These are phyloP conservation scores for Urocyon cinereoargenteus DNA, from an alignment of 2,797 vertebrate genomes.

Conservation along the genomic window DNA sequence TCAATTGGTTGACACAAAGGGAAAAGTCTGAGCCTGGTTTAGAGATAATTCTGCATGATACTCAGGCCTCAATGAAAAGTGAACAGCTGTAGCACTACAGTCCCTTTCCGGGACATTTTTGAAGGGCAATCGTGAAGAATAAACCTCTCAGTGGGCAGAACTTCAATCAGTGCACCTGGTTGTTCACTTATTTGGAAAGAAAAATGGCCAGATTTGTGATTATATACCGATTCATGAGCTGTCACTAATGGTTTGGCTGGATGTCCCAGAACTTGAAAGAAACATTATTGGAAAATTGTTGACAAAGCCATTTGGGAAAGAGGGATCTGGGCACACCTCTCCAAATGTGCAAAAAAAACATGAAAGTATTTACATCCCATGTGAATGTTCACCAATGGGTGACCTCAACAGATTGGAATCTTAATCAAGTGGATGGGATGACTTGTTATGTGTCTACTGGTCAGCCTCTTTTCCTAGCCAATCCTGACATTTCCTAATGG, in stretches of 20 bases:
- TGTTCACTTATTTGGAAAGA: background rate
- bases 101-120: background rate
- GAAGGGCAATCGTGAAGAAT: background rate
- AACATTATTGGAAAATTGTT: background rate
- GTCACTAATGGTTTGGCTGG: background rate
- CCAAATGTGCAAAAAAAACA: background rate
- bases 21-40: background rate
- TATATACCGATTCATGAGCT: background rate
- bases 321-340: background rate
- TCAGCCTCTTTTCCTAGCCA: background rate
- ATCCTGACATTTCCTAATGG: background rate
- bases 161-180: too few species aligned
- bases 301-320: background rate
- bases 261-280: background rate
- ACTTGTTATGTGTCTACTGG: background rate
- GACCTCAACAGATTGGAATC: background rate
- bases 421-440: background rate
- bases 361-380: background rate
- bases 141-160: background rate
- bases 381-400: background rate
- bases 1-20: background rate
- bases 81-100: background rate
- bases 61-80: background rate
- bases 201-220: background rate
- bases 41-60: background rate